Conservation (phyloP, 2,888 invertebrate genomes). For the Lysandra coridon region DNA sequence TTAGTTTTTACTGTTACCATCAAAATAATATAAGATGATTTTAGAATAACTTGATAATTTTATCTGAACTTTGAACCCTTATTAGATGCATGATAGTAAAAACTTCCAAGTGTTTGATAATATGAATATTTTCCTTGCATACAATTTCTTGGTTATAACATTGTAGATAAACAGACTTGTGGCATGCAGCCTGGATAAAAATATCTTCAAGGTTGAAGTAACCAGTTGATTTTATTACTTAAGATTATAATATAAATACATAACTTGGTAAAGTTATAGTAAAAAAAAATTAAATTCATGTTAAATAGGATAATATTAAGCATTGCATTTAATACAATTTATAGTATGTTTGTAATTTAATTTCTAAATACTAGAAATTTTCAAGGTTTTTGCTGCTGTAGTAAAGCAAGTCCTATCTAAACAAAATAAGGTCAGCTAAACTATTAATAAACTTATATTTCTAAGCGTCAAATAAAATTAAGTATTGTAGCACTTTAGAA, state of each 20-base stretch:
- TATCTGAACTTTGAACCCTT: constrained; percentile 10
- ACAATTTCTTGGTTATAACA: constrained; percentile 3
- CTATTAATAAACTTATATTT: not conserved
- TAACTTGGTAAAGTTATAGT: not conserved
- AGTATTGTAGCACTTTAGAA: not conserved
- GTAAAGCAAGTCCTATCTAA: not conserved
- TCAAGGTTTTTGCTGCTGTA: not conserved
- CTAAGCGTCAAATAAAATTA: not conserved
- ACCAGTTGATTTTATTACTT: constrained; percentile 2
- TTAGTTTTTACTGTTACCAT: too few species aligned
- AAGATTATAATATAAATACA: not conserved
- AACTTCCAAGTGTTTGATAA: not conserved
- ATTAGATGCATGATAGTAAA: not conserved
- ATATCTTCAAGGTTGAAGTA: constrained; percentile 19
- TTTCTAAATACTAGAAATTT: not conserved
- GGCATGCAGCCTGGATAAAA: not conserved
- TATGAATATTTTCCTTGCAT: not conserved
- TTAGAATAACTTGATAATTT: not conserved
- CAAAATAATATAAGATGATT: not conserved
- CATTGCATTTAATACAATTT: not conserved
- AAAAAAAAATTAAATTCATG: not conserved
- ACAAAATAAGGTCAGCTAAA: not conserved
- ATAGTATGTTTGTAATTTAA: not conserved
- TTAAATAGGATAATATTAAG: not conserved
- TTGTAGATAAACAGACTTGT: not conserved